Percentiles rank a stretch among this genome's conserved stretches.
Conservation (phyloP, 2,113 vertebrate genomes). For the Silurus glanis region DNA sequence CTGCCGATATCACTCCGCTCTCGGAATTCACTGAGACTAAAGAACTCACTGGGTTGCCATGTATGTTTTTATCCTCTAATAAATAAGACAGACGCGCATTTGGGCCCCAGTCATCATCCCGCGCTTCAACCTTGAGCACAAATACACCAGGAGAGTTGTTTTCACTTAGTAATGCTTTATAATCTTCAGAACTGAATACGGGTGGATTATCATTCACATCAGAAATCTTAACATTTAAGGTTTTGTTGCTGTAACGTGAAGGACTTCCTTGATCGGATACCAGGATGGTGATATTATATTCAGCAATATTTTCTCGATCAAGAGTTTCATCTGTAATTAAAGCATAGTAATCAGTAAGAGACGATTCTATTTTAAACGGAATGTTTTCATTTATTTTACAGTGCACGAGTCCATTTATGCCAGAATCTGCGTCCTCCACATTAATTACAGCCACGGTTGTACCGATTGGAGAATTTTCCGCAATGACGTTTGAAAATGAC, state of each 20-base stretch:
- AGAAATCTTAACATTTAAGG: slow-evolving; percentile 58
- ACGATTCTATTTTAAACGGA: slow-evolving; percentile 50
- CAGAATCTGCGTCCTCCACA: slow-evolving; percentile 56
- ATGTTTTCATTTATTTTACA: slow-evolving; percentile 41
- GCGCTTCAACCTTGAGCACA: slow-evolving; percentile 45
- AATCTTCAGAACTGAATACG: slow-evolving; percentile 35
- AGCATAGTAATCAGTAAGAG: slow-evolving; percentile 59
- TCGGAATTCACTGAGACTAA: slow-evolving; percentile 64
- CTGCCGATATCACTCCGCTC: slow-evolving; percentile 61
- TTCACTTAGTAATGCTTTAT: slow-evolving; percentile 39
- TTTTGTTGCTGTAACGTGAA: slow-evolving; percentile 58
- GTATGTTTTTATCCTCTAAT: slow-evolving; percentile 35
- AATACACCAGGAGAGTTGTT: slow-evolving; percentile 51
- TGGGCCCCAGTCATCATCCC: slow-evolving; percentile 46
- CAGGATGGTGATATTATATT: slow-evolving; percentile 55
- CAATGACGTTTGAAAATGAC: slow-evolving; percentile 54
- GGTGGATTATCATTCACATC: slow-evolving; percentile 74
- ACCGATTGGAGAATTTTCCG: slow-evolving; percentile 47
- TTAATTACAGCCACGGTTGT: slow-evolving; percentile 56
- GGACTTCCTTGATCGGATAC: slow-evolving; percentile 60
- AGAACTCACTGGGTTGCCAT: slow-evolving; percentile 31
- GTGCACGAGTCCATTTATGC: slow-evolving; percentile 53
- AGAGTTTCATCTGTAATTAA: slow-evolving; percentile 53
- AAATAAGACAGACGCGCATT: slow-evolving; percentile 53
- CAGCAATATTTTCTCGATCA: slow-evolving; percentile 50